phyloP scores from a whole-genome alignment of 2,888 invertebrate genomes.

The Embidobia sp. region DNA sequence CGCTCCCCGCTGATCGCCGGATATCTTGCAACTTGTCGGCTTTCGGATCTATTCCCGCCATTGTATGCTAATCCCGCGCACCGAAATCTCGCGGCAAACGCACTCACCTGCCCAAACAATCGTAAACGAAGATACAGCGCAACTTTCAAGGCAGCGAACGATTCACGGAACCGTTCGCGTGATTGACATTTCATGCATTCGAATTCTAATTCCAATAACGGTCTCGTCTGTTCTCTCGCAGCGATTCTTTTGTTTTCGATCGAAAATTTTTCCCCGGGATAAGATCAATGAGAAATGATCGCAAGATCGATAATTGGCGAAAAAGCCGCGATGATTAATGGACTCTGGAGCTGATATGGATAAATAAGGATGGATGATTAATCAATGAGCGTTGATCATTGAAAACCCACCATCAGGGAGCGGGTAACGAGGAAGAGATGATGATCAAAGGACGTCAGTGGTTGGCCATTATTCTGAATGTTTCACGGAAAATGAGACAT shows the following conservation, averaged over 20 bases:
- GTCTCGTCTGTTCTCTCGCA: slow-evolving; percentile 9
- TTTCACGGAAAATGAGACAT: too few species aligned
- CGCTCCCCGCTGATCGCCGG: slow-evolving; percentile 75
- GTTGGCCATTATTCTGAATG: too few species aligned
- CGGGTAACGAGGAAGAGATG: too few species aligned
- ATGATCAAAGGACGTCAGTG: too few species aligned
- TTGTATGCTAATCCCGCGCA: slow-evolving; percentile 76
- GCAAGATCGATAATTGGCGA: neutral
- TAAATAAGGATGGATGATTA: neutral
- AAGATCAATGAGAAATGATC: neutral
- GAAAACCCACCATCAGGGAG: too few species aligned
- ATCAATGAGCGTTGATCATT: neutral
- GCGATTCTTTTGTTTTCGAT: slow-evolving; percentile 14
- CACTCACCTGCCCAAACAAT: slow-evolving; percentile 37
- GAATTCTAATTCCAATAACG: slow-evolving; percentile 40
- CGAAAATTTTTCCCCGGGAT: neutral
- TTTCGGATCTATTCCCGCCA: slow-evolving; percentile 73
- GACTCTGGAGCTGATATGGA: too few species aligned
- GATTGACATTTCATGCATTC: slow-evolving; percentile 55
- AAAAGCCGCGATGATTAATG: neutral
- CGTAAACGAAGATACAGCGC: slow-evolving; percentile 7
- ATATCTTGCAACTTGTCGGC: slow-evolving; percentile 76
- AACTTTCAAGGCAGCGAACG: slow-evolving; percentile 28
- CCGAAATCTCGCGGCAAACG: slow-evolving; percentile 66
- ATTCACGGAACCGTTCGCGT: slow-evolving; percentile 35